These are phyloP conservation scores for Hydrolagus affinis DNA, from an alignment of 2,113 vertebrate species.

Conservation along the genomic window DNA sequence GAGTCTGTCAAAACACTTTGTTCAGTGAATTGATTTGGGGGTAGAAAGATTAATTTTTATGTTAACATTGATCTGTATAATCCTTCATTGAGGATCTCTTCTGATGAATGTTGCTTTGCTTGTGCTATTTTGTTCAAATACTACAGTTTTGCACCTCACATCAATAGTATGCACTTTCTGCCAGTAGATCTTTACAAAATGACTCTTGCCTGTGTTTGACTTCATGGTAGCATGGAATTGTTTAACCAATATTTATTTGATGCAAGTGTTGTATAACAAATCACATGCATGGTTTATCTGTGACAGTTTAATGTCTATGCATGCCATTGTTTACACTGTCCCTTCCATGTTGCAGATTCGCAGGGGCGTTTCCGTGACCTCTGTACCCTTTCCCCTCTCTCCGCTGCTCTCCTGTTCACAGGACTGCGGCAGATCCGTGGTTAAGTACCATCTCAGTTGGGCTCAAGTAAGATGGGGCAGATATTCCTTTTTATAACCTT, in stretches of 20 bases:
- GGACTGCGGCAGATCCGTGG: constrained; percentile 81
- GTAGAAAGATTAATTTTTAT: too few species aligned
- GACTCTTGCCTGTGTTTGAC: constrained; percentile 12
- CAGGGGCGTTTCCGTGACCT: constrained; percentile 70
- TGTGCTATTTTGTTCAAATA: constrained; percentile 15
- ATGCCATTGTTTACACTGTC: constrained; percentile 34
- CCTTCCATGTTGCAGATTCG: constrained; percentile 63
- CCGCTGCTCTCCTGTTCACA: constrained; percentile 72
- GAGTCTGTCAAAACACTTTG: too few species aligned
- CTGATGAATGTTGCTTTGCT: constrained; percentile 6
- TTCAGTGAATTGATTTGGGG: too few species aligned
- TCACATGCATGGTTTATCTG: constrained; percentile 19
- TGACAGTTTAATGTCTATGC: constrained; percentile 7
- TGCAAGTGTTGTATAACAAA: constrained; percentile 16
- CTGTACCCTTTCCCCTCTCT: constrained; percentile 67
- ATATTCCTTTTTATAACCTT: not conserved
- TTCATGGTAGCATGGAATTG: not conserved
- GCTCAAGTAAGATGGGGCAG: constrained; percentile 32
- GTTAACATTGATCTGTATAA: not conserved
- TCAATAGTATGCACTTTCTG: constrained; percentile 2
- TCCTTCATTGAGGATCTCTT: not conserved
- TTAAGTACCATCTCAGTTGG: constrained; percentile 46
- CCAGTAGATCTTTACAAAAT: not conserved
- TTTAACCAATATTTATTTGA: constrained; percentile 18
- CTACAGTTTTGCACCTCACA: not conserved